phyloP scores from a whole-genome alignment of 2,888 invertebrate species.

The Leptinotarsa peninsularis region DNA sequence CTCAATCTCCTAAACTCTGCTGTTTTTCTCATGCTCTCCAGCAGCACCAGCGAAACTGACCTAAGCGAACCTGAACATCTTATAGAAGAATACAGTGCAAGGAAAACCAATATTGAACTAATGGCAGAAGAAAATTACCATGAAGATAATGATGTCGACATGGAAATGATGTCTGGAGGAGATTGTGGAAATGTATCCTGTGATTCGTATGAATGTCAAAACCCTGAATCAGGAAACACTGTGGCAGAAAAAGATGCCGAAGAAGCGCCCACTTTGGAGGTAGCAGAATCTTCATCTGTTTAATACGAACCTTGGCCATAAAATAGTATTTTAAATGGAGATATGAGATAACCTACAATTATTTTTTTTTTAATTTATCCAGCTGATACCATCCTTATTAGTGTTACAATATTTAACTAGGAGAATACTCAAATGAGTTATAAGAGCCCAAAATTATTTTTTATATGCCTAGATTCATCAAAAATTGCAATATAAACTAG shows the following conservation, averaged over 20 bases:
- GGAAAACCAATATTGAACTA: conserved; percentile 62
- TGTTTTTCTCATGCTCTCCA: conserved; percentile 65
- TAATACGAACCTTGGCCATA: not conserved
- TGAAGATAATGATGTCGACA: conserved; percentile 88
- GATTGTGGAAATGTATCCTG: conserved; percentile 54
- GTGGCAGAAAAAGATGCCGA: conserved; percentile 60
- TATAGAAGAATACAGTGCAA: conserved; percentile 70
- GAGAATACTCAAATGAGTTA: no score
- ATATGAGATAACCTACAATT: not conserved
- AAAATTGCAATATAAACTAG: no score
- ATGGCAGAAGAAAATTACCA: conserved; percentile 74
- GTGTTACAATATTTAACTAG: no score
- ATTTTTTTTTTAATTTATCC: not conserved
- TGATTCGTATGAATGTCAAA: conserved; percentile 52
- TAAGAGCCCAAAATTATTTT: no score
- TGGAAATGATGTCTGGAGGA: conserved; percentile 84
- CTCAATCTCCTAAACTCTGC: conserved; percentile 64
- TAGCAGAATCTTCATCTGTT: not conserved
- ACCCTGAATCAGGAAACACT: conserved; percentile 56
- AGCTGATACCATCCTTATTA: no score
- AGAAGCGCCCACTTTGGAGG: conserved; percentile 43
- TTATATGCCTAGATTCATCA: no score
- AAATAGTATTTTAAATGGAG: not conserved
- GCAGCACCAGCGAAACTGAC: conserved; percentile 64
- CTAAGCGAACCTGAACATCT: conserved; percentile 75